A percentile compares a stretch with the other conserved stretches of the same genome.
phyloP scores from a whole-genome alignment of 2,113 vertebrate species.

The Lepisosteus oculatus region DNA sequence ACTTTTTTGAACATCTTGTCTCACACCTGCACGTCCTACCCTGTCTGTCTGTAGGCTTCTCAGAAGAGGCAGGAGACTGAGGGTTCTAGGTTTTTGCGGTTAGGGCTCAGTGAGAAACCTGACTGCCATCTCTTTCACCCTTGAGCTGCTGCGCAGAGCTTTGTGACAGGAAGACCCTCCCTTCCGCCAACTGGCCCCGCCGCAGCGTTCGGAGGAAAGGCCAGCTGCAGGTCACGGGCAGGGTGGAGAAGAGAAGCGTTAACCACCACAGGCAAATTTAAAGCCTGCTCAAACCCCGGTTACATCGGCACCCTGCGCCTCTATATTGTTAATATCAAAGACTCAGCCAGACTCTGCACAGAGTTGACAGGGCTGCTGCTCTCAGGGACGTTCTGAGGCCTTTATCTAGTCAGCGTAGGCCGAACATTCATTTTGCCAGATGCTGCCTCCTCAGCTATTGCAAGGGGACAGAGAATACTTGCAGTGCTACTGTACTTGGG shows the following conservation, averaged over 20 bases:
- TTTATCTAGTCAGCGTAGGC: too few species aligned
- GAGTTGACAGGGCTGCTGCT: too few species aligned
- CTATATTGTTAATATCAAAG: too few species aligned
- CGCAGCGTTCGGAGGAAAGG: slow-evolving; percentile 38
- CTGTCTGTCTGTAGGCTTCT: not conserved
- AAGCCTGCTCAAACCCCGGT: not conserved
- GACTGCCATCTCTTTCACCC: not conserved
- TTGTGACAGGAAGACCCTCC: slow-evolving; percentile 51
- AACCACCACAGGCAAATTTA: not conserved
- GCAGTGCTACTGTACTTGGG: too few species aligned
- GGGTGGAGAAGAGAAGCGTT: slow-evolving; percentile 42
- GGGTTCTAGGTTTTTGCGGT: slow-evolving; percentile 26
- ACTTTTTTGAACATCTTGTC: slow-evolving; percentile 25
- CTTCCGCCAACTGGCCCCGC: slow-evolving; percentile 41
- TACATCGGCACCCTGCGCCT: too few species aligned
- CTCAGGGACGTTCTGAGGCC: too few species aligned
- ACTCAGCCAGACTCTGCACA: too few species aligned
- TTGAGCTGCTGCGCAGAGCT: slow-evolving; percentile 22
- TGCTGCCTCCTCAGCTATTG: too few species aligned
- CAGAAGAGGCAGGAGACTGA: slow-evolving; percentile 17
- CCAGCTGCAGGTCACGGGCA: slow-evolving; percentile 54
- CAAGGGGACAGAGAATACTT: too few species aligned
- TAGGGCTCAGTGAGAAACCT: not conserved
- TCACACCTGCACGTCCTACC: slow-evolving; percentile 43
- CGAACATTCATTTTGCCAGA: too few species aligned